A percentile compares a stretch with the other conserved stretches of the same genome.
Evolutionary conservation across 2,113 vertebrate species (phyloP).

Genomic region (Desmodus rotundus): DNA sequence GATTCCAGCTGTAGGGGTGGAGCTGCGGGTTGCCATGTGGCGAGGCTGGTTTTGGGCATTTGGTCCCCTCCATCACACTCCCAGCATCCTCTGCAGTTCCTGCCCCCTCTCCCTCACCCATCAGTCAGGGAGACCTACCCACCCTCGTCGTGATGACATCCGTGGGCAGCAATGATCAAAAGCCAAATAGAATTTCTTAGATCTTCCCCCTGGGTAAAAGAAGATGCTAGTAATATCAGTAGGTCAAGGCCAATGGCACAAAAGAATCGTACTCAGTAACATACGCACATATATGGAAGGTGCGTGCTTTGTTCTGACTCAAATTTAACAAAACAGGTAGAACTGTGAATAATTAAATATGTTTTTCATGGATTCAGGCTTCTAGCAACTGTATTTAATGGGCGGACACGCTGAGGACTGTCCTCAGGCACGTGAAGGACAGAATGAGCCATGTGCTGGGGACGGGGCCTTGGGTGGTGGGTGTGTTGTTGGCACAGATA

Average conservation of each 20-base stretch:
- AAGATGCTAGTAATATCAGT: not conserved
- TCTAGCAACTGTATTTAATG: not conserved
- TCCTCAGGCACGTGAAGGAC: not conserved
- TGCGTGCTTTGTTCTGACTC: not conserved
- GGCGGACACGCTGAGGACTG: not conserved
- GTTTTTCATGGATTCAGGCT: not conserved
- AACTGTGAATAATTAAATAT: not conserved
- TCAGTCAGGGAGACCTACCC: not conserved
- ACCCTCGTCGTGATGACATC: not conserved
- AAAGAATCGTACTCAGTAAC: not conserved
- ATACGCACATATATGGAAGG: not conserved
- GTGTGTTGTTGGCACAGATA: not conserved
- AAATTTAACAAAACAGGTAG: not conserved
- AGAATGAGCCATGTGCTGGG: not conserved
- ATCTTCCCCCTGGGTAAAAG: not conserved
- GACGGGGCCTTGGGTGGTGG: too few species aligned
- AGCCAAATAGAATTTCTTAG: not conserved
- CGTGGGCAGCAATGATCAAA: not conserved
- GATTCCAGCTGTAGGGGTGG: not conserved
- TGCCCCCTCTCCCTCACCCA: not conserved
- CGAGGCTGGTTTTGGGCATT: not conserved
- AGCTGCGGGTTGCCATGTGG: fast-evolving
- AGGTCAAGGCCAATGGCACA: not conserved
- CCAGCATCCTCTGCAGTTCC: too few species aligned
- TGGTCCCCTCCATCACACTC: not conserved